phyloP scores from a whole-genome alignment of 30 jellyfish, hydroid and myxozoan species.

The Aurelia aurita complex sp. Pacific region DNA sequence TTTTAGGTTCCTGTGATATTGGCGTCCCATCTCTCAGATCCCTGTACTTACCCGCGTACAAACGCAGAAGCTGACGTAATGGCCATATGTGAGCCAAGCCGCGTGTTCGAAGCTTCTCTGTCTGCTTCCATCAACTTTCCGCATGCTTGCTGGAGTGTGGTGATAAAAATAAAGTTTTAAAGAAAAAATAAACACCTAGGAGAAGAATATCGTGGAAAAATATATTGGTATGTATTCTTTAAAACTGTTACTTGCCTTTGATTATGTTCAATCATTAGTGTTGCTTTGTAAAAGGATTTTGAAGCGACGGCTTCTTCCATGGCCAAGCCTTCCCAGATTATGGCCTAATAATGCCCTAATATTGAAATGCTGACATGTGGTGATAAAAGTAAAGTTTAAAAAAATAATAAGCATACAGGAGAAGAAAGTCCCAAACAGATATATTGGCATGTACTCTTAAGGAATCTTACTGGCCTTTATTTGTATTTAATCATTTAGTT shows the following conservation, averaged over 20 bases:
- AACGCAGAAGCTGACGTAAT: constrained; percentile 68
- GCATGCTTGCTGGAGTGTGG: constrained; percentile 27
- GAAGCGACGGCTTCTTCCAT: no score
- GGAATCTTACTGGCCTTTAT: no score
- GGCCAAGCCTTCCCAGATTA: no score
- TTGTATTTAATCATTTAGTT: no score
- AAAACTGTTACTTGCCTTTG: no score
- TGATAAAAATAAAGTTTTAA: neutral
- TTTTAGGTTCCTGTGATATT: no score
- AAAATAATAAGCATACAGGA: neutral
- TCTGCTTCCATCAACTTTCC: neutral
- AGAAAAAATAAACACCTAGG: neutral
- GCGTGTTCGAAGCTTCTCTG: constrained; percentile 78
- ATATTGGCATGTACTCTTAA: no score
- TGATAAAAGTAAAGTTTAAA: neutral
- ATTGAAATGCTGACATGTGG: neutral
- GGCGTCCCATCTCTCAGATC: neutral
- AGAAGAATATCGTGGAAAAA: neutral
- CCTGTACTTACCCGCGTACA: constrained; percentile 29
- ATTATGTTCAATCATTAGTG: no score
- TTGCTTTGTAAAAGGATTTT: no score
- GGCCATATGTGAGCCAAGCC: constrained; percentile 71
- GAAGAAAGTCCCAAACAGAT: neutral
- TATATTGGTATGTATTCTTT: no score
- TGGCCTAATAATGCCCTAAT: no score